Percentiles rank a stretch among this genome's conserved stretches.
phyloP scores from a whole-genome alignment of 2,888 invertebrate genomes.

The Xestia ashworthii region DNA sequence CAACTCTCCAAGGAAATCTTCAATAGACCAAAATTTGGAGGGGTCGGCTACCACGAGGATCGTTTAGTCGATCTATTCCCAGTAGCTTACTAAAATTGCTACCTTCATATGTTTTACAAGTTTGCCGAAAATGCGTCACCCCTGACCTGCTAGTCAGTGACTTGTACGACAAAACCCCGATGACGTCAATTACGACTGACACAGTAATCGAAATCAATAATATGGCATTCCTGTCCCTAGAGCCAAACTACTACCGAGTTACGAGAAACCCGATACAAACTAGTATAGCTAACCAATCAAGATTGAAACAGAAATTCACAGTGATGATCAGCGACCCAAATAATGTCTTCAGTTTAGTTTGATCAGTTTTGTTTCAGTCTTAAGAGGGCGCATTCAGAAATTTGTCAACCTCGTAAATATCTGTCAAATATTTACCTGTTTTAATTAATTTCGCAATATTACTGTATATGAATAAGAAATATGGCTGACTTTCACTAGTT shows the following conservation, averaged over 20 bases:
- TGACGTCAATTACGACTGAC: constrained; percentile 53
- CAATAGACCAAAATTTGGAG: constrained; percentile 7
- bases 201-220: constrained; percentile 59
- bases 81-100: constrained; percentile 21
- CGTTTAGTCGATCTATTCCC: constrained; percentile 30
- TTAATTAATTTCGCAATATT: too few species aligned
- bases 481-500: too few species aligned
- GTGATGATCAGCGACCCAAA: not conserved
- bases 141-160: not conserved
- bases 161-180: constrained; percentile 33
- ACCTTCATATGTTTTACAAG: not conserved
- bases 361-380: not conserved
- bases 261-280: not conserved
- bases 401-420: too few species aligned
- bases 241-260: constrained; percentile 13
- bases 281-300: constrained; percentile 26
- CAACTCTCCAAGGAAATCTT: constrained; percentile 15
- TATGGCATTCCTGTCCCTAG: constrained; percentile 51
- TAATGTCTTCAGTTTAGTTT: not conserved
- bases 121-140: constrained; percentile 36
- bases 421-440: too few species aligned
- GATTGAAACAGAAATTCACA: constrained; percentile 18
- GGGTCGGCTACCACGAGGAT: constrained; percentile 17
- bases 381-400: too few species aligned
- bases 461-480: too few species aligned